These are phyloP conservation scores for Lasius platythorax DNA, from an alignment of 2,888 invertebrate genomes.

Conservation along the genomic window DNA sequence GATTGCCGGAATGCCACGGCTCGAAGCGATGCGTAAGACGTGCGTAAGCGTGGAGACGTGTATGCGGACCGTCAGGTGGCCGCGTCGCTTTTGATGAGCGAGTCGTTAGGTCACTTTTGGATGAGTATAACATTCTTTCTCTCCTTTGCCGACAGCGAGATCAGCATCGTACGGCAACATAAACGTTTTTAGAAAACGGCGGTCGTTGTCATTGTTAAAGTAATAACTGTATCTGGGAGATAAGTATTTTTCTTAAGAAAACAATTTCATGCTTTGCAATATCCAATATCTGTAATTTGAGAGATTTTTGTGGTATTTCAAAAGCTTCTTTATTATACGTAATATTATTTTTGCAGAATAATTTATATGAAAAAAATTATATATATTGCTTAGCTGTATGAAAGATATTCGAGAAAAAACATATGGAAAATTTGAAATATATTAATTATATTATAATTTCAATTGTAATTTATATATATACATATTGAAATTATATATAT, in stretches of 20 bases:
- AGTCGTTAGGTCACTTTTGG: slow-evolving; percentile 17
- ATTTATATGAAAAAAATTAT: not conserved
- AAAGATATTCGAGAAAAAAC: not conserved
- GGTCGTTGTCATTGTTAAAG: not conserved
- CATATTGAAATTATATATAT: no score
- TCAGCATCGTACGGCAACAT: not conserved
- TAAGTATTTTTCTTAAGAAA: not conserved
- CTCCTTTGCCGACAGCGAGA: not conserved
- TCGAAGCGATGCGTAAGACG: not conserved
- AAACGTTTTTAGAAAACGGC: not conserved
- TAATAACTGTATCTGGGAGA: not conserved
- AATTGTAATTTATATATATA: not conserved
- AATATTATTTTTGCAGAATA: not conserved
- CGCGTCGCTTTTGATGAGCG: slow-evolving; percentile 21
- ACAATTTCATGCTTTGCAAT: not conserved
- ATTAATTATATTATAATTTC: not conserved
- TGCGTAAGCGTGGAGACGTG: slow-evolving; percentile 38
- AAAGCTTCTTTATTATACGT: not conserved
- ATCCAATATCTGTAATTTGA: not conserved
- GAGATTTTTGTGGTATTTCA: not conserved
- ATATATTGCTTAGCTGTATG: not conserved
- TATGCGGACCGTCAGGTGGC: slow-evolving; percentile 65
- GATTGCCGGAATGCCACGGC: slow-evolving; percentile 50
- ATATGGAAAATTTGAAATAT: not conserved
- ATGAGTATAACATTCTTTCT: not conserved